Evolutionary conservation across 92 coral and sea anemone genomes (phyloP).

Genomic region (Chrysogorgia sp.): DNA sequence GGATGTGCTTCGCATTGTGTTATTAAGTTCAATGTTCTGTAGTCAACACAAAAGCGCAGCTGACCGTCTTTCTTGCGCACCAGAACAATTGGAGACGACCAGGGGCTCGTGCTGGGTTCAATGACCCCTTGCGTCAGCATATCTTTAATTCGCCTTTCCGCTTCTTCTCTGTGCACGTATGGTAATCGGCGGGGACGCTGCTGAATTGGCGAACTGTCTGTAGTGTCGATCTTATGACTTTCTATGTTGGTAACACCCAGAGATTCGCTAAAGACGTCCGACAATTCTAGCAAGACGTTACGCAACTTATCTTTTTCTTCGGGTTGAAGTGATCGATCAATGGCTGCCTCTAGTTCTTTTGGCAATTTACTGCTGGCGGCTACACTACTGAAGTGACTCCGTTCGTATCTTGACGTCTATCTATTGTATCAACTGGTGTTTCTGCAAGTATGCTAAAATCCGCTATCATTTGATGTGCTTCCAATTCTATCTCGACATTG

Average conservation of each 20-base stretch:
- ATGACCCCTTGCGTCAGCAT: slow-evolving; percentile 55
- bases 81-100: slow-evolving; percentile 53
- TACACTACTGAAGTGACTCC: background rate
- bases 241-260: slow-evolving; percentile 16
- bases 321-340: slow-evolving; percentile 11
- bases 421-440: slow-evolving; percentile 1
- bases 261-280: slow-evolving; percentile 26
- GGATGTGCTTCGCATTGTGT: slow-evolving; percentile 45
- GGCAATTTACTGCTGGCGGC: slow-evolving; percentile 7
- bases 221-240: slow-evolving; percentile 15
- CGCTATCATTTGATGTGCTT: slow-evolving; percentile 35
- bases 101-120: slow-evolving; percentile 47
- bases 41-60: slow-evolving; percentile 51
- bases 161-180: slow-evolving; percentile 46
- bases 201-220: slow-evolving; percentile 1
- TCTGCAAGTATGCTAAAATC: slow-evolving; percentile 41
- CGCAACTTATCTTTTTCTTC: slow-evolving; percentile 5
- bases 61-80: slow-evolving; percentile 48
- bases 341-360: slow-evolving; percentile 44
- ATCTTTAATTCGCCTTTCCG: slow-evolving; percentile 19
- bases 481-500: slow-evolving; percentile 37
- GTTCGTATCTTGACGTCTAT: too few relatives aligned
- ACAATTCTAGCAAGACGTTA: slow-evolving; percentile 9
- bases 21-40: slow-evolving; percentile 25
- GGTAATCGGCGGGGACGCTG: slow-evolving; percentile 48